Evolutionary conservation across 1,140 invertebrate genomes (phyloP).

Genomic region (Cataglyphis hispanica): DNA sequence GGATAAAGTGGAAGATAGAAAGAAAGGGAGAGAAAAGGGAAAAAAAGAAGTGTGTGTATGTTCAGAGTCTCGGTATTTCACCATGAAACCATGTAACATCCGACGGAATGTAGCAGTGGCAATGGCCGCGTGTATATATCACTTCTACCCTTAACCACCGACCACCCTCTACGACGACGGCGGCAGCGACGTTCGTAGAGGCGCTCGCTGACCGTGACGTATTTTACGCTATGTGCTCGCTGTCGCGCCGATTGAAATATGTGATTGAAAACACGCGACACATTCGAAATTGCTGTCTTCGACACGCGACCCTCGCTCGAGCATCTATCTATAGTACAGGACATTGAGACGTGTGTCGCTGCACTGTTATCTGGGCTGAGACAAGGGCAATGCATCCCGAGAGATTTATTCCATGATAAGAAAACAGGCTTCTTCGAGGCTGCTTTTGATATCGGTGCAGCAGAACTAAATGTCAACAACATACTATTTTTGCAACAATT

Average conservation of each 20-base stretch:
- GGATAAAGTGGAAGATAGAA: slow-evolving; percentile 31
- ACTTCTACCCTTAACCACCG: slow-evolving; percentile 72
- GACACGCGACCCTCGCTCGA: slow-evolving; percentile 46
- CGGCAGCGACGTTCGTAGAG: slow-evolving; percentile 51
- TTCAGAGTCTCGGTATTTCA: slow-evolving; percentile 75
- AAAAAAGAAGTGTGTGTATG: slow-evolving; percentile 15
- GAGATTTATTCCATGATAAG: slow-evolving; percentile 32
- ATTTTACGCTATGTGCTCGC: slow-evolving; percentile 76
- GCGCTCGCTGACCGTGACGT: slow-evolving; percentile 75
- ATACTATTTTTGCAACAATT: not conserved
- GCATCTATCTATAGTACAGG: slow-evolving; percentile 16
- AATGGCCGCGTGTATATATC: slow-evolving; percentile 77
- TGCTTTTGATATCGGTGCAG: not conserved
- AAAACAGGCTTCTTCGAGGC: not conserved
- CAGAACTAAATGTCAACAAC: slow-evolving; percentile 29
- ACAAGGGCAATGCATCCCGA: not conserved
- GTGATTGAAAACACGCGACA: slow-evolving; percentile 60
- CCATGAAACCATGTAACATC: slow-evolving; percentile 63
- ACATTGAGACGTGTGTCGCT: slow-evolving; percentile 35
- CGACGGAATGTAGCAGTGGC: slow-evolving; percentile 75
- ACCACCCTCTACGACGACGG: slow-evolving; percentile 53
- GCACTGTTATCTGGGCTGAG: slow-evolving; percentile 22
- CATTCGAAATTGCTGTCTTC: slow-evolving; percentile 62
- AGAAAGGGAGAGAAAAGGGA: not conserved
- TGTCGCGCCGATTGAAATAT: slow-evolving; percentile 65